These are phyloP conservation scores for Philereme vetulata DNA, from an alignment of 2,888 invertebrate genomes.

Conservation along the genomic window DNA sequence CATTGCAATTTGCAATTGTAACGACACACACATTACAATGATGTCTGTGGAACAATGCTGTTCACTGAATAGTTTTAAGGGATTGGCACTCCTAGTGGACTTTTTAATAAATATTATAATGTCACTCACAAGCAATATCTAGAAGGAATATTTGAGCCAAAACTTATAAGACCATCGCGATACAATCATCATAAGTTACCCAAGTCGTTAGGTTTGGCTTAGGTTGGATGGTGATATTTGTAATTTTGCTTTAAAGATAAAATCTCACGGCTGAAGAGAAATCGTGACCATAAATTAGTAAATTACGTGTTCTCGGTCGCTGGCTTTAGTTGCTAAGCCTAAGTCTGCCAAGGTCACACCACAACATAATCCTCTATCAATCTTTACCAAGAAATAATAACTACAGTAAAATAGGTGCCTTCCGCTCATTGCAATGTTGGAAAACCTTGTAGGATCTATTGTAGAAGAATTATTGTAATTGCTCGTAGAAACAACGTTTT, in stretches of 20 bases:
- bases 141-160: conserved; percentile 1
- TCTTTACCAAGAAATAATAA: conserved; percentile 66
- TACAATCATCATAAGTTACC: background rate
- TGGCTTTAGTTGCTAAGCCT: conserved; percentile 61
- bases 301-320: conserved; percentile 66
- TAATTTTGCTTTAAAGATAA: conserved; percentile 14
- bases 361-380: conserved; percentile 51
- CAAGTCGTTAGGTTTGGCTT: background rate
- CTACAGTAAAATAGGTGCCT: conserved; percentile 44
- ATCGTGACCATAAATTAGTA: conserved; percentile 68
- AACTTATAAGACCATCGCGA: background rate
- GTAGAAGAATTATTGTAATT: conserved; percentile 42
- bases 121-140: background rate
- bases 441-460: conserved; percentile 34
- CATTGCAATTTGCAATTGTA: conserved; percentile 33
- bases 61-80: conserved; percentile 12
- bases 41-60: conserved; percentile 16
- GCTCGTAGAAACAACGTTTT: conserved; percentile 45
- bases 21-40: conserved; percentile 23
- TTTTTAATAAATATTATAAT: background rate
- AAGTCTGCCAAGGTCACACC: conserved; percentile 70
- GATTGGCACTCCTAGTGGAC: background rate
- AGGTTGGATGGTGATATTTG: conserved; percentile 6
- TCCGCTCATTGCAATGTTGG: conserved; percentile 44
- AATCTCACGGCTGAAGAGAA: conserved; percentile 46